A percentile compares a stretch with the other conserved stretches of the same genome.
phyloP scores from a whole-genome alignment of 2,797 vertebrate genomes.

The Lepus oiostolus region DNA sequence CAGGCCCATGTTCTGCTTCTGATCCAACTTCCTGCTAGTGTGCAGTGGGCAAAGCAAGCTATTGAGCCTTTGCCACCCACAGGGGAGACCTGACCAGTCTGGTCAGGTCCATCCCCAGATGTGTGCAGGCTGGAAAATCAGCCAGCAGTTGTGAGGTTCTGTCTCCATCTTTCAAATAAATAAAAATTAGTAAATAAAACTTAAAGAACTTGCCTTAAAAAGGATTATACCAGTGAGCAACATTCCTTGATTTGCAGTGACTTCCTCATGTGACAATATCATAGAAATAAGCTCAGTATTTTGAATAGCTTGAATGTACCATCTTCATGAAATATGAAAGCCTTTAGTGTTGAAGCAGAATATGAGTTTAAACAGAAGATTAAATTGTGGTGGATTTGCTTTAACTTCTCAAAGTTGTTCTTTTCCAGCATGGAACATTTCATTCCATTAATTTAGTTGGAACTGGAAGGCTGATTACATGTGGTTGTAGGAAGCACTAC shows the following conservation, averaged over 20 bases:
- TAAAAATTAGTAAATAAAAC: no score
- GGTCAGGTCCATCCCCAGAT: no score
- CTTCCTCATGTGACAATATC: not conserved
- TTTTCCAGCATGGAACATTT: not conserved
- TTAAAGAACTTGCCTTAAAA: not conserved
- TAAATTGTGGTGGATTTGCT: not conserved
- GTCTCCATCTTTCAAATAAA: no score
- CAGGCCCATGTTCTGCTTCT: no score
- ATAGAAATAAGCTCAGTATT: not conserved
- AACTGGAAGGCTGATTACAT: not conserved
- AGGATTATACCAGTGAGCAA: not conserved
- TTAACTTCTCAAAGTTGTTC: conserved; percentile 9
- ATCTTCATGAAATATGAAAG: conserved; percentile 13
- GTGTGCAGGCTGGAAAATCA: no score
- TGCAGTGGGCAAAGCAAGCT: no score
- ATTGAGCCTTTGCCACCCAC: no score
- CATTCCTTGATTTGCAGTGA: conserved; percentile 24
- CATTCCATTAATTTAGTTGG: not conserved
- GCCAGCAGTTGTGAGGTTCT: no score
- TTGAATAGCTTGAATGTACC: conserved; percentile 34
- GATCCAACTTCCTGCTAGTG: no score
- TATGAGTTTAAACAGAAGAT: not conserved
- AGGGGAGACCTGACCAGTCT: no score
- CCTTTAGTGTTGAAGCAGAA: conserved; percentile 30
- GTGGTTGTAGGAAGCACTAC: not conserved